Evolutionary conservation across 92 coral and sea anemone species (phyloP), one percentile per base, ranked within the genome.

Genomic region (Paramuricea clavata): DNA sequence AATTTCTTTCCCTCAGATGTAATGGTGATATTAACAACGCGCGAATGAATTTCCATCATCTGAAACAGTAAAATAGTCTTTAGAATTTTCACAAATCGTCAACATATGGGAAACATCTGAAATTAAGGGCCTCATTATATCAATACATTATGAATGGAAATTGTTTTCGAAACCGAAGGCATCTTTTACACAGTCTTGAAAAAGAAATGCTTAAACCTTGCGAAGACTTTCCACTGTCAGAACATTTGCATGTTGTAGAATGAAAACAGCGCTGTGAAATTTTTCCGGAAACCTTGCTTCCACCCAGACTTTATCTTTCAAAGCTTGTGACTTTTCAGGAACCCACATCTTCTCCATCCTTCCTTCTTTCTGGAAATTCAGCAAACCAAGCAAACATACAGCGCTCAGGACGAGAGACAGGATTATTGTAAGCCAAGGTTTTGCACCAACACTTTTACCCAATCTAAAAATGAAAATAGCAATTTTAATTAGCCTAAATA

Each of bases 331-430:
- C 28, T 93, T 91, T 3, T 68, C 90, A 1, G 98, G 95, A n/a
- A 89, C 90, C 98, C 98, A 95, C 28, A 95, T 86, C 76, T 89
- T 95, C 23, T 94, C 93, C 1, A 92, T 91, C 23, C 92, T 87
- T 47, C 81, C 92, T 59, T 95, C 98, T 41, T 93, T 83, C 6
- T 89, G 86, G 47, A 95, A 95, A n/a, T 83, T 85, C 10, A 93
- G 28, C 82, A 95, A 42, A 62, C 98, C 98, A 69, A 81, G 83
- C 5, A 87, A 12, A 76, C 98, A 95, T 16, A 78, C 87, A 8
- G 93, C 98, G 67, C 86, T 61, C 25, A 95, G 3, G 8, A 93
- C 67, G 19, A 91, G 44, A 3, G 89, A 69, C 28, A 93, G 81
- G 5, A 93, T 30, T 33, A 95, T 93, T 0, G 98, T 91, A 44